Evolutionary conservation across 92 coral and sea anemone genomes (phyloP).

Genomic region (Siderastrea radians): DNA sequence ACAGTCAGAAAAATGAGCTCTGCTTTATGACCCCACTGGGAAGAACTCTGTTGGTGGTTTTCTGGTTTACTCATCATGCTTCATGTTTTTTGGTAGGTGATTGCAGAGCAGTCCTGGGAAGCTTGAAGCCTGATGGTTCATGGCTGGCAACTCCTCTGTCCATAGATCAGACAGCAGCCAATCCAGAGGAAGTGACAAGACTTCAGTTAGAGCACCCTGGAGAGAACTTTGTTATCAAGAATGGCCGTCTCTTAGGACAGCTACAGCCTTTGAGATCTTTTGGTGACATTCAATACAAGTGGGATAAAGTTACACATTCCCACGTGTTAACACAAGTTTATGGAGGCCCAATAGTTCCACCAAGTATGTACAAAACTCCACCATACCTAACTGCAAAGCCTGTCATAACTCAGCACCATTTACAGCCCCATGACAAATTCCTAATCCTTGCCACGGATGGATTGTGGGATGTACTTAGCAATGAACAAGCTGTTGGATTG

Average conservation of each 20-base stretch:
- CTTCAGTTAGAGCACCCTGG: conserved; percentile 91
- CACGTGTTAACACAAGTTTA: conserved; percentile 92
- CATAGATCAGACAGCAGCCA: conserved; percentile 88
- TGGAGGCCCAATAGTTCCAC: conserved; percentile 96
- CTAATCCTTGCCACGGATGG: conserved; percentile 98
- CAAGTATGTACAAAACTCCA: conserved; percentile 88
- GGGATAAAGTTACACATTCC: conserved; percentile 94
- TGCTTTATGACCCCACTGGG: not conserved
- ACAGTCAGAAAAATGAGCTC: not conserved
- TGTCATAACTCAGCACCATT: conserved; percentile 81
- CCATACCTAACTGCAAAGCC: conserved; percentile 99
- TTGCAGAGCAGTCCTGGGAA: conserved; percentile 97
- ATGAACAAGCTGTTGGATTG: conserved; percentile 87
- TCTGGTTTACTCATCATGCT: not conserved
- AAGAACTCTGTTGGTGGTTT: not conserved
- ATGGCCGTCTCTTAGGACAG: conserved; percentile 93
- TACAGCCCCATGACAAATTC: conserved; percentile 85
- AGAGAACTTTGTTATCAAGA: conserved; percentile 84
- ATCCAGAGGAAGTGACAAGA: conserved; percentile 80
- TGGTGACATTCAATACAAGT: conserved; percentile 98
- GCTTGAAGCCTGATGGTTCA: conserved; percentile 76
- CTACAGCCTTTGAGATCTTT: conserved; percentile 95
- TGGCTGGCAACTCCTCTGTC: conserved; percentile 94
- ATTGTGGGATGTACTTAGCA: conserved; percentile 92
- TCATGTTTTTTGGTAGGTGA: conserved; percentile 73